Evolutionary conservation across 1,140 invertebrate genomes (phyloP).

Genomic region (Bathynomus jamesi): DNA sequence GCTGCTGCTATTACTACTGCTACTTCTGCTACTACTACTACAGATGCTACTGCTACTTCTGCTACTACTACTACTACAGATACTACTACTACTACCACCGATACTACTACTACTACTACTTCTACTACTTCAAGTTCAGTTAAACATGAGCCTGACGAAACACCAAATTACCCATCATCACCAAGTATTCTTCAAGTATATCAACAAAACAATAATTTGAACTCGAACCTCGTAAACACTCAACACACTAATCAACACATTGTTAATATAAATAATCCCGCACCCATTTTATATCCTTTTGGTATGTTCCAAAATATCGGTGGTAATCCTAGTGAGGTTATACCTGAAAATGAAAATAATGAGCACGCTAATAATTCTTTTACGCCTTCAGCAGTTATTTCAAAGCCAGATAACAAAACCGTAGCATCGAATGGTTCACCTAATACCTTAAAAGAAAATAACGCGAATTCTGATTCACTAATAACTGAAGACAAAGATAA

Average conservation of each 20-base stretch:
- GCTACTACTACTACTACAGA: background rate
- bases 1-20: background rate
- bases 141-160: too few relatives aligned
- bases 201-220: background rate
- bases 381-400: too few relatives aligned
- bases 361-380: too few relatives aligned
- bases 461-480: too few relatives aligned
- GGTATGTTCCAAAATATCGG: too few relatives aligned
- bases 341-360: too few relatives aligned
- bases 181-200: background rate
- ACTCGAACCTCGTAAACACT: background rate
- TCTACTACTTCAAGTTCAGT: background rate
- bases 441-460: too few relatives aligned
- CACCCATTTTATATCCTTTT: too few relatives aligned
- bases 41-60: background rate
- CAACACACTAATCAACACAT: background rate
- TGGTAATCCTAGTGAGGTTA: too few relatives aligned
- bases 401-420: too few relatives aligned
- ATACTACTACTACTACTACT: background rate
- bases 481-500: too few relatives aligned
- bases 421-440: too few relatives aligned
- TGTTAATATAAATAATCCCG: background rate
- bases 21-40: background rate
- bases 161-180: background rate
- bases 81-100: background rate